These are phyloP conservation scores for Sesia apiformis DNA, from an alignment of 2,888 invertebrate species.

Conservation along the genomic window DNA sequence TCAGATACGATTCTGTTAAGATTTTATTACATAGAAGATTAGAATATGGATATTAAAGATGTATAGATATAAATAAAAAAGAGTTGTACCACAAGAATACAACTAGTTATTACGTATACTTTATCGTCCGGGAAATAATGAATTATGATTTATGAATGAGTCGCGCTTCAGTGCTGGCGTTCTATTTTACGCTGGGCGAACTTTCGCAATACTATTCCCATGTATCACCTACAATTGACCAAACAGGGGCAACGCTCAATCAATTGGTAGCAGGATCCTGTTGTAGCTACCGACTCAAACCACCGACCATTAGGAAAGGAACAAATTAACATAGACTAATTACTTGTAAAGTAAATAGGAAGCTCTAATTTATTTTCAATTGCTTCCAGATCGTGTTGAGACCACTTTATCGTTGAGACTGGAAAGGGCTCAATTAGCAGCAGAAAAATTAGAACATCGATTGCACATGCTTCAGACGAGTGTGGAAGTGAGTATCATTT, in stretches of 20 bases:
- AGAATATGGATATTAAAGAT: too few species aligned
- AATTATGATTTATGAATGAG: background rate
- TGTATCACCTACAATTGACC: conserved; percentile 46
- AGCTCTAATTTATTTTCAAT: conserved; percentile 26
- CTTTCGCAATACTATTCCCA: conserved; percentile 50
- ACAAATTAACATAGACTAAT: conserved; percentile 28
- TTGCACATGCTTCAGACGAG: conserved; percentile 61
- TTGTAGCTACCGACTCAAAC: background rate
- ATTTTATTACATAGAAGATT: too few species aligned
- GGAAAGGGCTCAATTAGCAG: conserved; percentile 65
- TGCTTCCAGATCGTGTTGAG: conserved; percentile 59
- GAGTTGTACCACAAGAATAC: too few species aligned
- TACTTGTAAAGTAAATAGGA: conserved; percentile 13
- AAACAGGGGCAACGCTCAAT: conserved; percentile 47
- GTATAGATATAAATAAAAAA: too few species aligned
- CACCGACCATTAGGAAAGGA: conserved; percentile 7
- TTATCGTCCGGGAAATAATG: conserved; percentile 20
- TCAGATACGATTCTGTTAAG: too few species aligned
- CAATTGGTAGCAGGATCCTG: conserved; percentile 31
- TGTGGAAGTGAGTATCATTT: conserved; percentile 40
- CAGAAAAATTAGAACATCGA: conserved; percentile 60
- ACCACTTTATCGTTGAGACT: conserved; percentile 59
- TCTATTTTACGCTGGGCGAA: conserved; percentile 54
- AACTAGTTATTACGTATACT: background rate
- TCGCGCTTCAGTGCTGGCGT: conserved; percentile 36